These are phyloP conservation scores for Drosophila orosa DNA, from an alignment of 1,140 invertebrate genomes.

Conservation along the genomic window DNA sequence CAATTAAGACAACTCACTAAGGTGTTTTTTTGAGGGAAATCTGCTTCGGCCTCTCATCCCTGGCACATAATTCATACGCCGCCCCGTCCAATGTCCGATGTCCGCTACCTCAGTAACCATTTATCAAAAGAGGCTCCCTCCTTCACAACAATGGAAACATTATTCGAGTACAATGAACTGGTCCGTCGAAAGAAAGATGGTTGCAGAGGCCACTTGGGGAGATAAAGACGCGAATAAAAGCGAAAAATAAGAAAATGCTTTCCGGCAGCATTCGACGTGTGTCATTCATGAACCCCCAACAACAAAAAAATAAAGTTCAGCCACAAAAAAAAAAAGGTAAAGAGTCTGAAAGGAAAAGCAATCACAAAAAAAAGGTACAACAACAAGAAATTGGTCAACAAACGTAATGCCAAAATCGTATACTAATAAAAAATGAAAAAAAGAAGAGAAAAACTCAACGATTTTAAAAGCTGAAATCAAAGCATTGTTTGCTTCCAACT, in stretches of 20 bases:
- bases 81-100: slow-evolving; percentile 19
- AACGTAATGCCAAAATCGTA: slow-evolving; percentile 36
- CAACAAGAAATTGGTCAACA: slow-evolving; percentile 13
- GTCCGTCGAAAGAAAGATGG: slow-evolving; percentile 3
- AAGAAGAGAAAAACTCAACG: background rate
- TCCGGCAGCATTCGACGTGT: slow-evolving; percentile 63
- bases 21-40: background rate
- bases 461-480: slow-evolving; percentile 31
- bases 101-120: slow-evolving; percentile 43
- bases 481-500: slow-evolving; percentile 26
- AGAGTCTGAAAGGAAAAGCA: slow-evolving; percentile 30
- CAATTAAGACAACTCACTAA: slow-evolving; percentile 32
- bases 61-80: slow-evolving; percentile 37
- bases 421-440: slow-evolving; percentile 11
- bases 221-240: slow-evolving; percentile 44
- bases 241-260: slow-evolving; percentile 55
- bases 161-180: slow-evolving; percentile 47
- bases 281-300: slow-evolving; percentile 47
- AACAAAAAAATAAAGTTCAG: slow-evolving; percentile 21
- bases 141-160: slow-evolving; percentile 47
- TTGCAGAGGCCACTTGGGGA: slow-evolving; percentile 18
- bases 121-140: slow-evolving; percentile 34
- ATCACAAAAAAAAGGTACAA: slow-evolving; percentile 15
- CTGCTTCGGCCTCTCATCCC: slow-evolving; percentile 6
- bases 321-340: slow-evolving; percentile 21